Conservation (phyloP, 2,797 vertebrate species). For the Sparidentex hasta region DNA sequence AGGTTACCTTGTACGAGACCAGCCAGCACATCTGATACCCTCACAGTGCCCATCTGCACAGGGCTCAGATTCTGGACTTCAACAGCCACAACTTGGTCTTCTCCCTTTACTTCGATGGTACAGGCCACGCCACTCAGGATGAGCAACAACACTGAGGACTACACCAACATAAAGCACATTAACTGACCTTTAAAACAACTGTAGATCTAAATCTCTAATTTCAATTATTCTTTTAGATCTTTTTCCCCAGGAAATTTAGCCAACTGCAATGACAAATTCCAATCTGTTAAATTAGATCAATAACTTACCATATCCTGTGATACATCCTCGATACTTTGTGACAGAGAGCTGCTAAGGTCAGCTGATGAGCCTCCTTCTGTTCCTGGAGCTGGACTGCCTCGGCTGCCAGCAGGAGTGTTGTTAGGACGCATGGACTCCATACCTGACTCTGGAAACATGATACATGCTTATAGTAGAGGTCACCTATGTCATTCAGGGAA, state of each 20-base stretch:
- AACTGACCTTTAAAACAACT: neutral
- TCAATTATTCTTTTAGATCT: neutral
- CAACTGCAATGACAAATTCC: neutral
- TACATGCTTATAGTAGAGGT: neutral
- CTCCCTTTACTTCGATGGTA: conserved; percentile 87
- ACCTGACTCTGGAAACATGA: conserved; percentile 86
- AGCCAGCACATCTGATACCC: conserved; percentile 87
- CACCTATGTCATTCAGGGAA: neutral
- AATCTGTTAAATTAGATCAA: neutral
- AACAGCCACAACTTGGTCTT: conserved; percentile 88
- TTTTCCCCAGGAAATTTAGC: neutral
- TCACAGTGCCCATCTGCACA: conserved; percentile 89
- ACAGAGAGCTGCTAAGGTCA: conserved; percentile 91
- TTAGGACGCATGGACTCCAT: conserved; percentile 85
- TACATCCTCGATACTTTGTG: conserved; percentile 89
- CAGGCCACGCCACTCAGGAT: conserved; percentile 87
- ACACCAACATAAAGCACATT: conserved; percentile 41
- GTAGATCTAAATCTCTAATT: conserved; percentile 6
- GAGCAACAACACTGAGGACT: conserved; percentile 92
- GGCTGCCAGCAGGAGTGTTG: conserved; percentile 77
- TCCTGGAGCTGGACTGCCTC: conserved; percentile 80
- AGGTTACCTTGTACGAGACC: conserved; percentile 79
- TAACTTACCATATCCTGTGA: conserved; percentile 87
- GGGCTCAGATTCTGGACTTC: conserved; percentile 86
- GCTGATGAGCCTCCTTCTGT: conserved; percentile 87